Evolutionary conservation across 2,888 invertebrate species (phyloP), one percentile per base, ranked within the genome.

Genomic region (Rutpela maculata): DNA sequence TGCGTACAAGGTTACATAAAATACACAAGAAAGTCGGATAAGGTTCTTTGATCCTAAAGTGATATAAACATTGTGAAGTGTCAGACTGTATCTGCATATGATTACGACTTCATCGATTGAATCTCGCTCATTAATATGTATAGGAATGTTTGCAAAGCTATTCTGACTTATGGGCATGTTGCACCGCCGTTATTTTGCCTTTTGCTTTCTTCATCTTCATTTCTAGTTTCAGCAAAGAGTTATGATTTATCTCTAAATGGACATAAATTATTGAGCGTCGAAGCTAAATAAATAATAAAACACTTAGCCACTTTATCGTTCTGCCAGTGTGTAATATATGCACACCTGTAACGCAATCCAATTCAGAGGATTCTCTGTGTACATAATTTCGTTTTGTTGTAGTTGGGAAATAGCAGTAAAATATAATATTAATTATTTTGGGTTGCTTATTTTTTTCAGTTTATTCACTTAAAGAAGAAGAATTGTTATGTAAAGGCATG

Each of bases 81-180:
- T 84, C 82, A 82, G 83, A 78, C 78, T 77, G 78, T 82, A 84
- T 84, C 82, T 82, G 83, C 84, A 85, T 83, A 85, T 83, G 83
- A 85, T 84, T 85, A 85, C 84, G 80, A 85, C 85, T 83, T 83
- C 83, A 84, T 84, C 83, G 83, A 84, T 85, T 82, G 78, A 82
- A 82, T 82, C 83, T 84, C 65, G 80, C 82, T 84, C 85, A 84
- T 85, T 85, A 85, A 85, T 85, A 84, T 84, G 84, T 84, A 84
- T 83, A 80, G 80, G 82, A 82, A 81, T 82, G 81, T 82, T 79
- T 76, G 78, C 68, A 67, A 75, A 75, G 73, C 74, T 77, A 80
- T 76, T 76, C 78, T 78, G 78, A 82, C 80, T 80, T 80, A 82
- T 78, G 65, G 68, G 38, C 79, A 71, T 80, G 82, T 78, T 78